A percentile compares a stretch with the other conserved stretches of the same genome.
phyloP scores from a whole-genome alignment of 2,888 invertebrate genomes.

The Meganola albula region DNA sequence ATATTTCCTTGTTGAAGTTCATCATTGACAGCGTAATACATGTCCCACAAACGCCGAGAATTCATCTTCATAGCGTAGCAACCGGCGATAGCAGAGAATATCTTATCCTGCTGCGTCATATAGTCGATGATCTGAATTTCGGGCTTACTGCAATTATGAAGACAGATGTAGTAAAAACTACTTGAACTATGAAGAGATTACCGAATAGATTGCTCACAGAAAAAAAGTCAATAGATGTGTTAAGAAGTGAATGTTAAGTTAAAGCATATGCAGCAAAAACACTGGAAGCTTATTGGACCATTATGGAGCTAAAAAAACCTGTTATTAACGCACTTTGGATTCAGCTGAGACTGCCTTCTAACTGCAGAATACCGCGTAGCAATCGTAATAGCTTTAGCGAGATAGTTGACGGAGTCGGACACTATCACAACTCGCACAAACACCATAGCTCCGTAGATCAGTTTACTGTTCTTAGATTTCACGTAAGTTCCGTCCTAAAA shows the following conservation, averaged over 20 bases:
- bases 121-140: constrained; percentile 95
- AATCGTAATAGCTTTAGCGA: constrained; percentile 90
- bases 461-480: constrained; percentile 85
- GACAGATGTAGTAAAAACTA: too few relatives aligned
- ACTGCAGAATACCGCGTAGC: constrained; percentile 94
- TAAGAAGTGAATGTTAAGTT: too few relatives aligned
- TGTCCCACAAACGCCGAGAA: constrained; percentile 49
- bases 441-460: constrained; percentile 95
- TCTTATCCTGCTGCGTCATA: constrained; percentile 93
- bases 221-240: too few relatives aligned
- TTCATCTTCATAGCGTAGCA: constrained; percentile 85
- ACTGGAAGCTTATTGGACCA: too few relatives aligned
- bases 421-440: constrained; percentile 92
- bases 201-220: too few relatives aligned
- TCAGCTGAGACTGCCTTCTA: constrained; percentile 90
- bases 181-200: too few relatives aligned
- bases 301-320: too few relatives aligned
- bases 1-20: constrained; percentile 49
- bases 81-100: constrained; percentile 90
- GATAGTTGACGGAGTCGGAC: constrained; percentile 83
- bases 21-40: constrained; percentile 45
- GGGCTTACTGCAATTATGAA: constrained; percentile 40
- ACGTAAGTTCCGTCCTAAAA: constrained; percentile 89
- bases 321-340: constrained; percentile 84
- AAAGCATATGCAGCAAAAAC: too few relatives aligned